Evolutionary conservation across 2,113 vertebrate genomes (phyloP).

Genomic region (Platysteira castanea): DNA sequence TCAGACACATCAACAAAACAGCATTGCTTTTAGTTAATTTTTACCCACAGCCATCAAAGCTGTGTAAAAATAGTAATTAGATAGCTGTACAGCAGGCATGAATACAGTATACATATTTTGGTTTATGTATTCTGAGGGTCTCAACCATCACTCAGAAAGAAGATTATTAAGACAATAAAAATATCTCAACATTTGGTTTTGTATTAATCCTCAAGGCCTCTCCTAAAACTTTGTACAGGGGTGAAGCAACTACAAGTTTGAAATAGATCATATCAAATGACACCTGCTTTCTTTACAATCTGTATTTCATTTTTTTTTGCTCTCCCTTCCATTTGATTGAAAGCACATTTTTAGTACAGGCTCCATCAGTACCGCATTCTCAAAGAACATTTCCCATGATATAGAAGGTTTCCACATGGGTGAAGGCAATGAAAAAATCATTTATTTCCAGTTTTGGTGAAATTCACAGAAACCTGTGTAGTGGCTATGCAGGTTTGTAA

Average conservation of each 20-base stretch:
- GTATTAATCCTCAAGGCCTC: background rate
- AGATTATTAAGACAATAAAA: background rate
- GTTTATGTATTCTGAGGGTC: background rate
- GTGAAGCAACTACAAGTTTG: background rate
- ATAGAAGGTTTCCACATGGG: background rate
- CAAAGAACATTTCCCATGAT: background rate
- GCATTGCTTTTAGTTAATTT: background rate
- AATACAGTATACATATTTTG: background rate
- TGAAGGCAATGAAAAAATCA: background rate
- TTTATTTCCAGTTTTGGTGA: background rate
- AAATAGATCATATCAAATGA: background rate
- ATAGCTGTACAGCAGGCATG: background rate
- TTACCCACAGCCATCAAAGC: background rate
- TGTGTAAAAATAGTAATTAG: background rate
- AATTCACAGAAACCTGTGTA: background rate
- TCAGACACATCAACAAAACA: background rate
- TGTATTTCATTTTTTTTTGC: background rate
- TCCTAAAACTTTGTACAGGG: background rate
- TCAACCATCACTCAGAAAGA: background rate
- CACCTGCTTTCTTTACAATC: background rate
- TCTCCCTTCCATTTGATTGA: background rate
- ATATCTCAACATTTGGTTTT: background rate
- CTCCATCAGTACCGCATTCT: background rate
- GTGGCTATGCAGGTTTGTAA: background rate
- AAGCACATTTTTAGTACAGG: background rate